phyloP scores from a whole-genome alignment of 1,140 invertebrate genomes.

The Eubasilissa regina region DNA sequence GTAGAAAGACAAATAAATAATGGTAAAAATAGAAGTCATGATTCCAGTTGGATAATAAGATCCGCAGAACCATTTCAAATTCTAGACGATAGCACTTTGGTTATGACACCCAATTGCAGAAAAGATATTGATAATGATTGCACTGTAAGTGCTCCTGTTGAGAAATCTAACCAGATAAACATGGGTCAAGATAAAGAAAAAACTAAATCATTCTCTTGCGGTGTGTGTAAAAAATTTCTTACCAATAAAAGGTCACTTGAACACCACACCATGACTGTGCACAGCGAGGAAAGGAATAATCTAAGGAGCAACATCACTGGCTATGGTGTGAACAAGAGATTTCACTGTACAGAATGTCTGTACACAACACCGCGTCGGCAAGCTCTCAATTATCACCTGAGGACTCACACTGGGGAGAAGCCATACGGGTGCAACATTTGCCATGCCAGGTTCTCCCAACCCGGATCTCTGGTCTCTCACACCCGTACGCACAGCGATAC shows the following conservation, averaged over 20 bases:
- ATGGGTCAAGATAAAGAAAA: background rate
- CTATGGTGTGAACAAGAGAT: conserved; percentile 63
- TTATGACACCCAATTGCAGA: background rate
- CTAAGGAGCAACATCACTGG: conserved; percentile 65
- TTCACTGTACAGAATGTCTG: conserved; percentile 67
- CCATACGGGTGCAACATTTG: conserved; percentile 73
- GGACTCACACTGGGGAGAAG: conserved; percentile 72
- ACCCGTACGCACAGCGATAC: conserved; percentile 68
- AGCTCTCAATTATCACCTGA: conserved; percentile 68
- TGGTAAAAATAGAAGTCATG: too few species aligned
- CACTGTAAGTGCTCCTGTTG: background rate
- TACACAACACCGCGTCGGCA: conserved; percentile 68
- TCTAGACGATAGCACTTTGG: too few species aligned
- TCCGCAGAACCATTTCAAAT: too few species aligned
- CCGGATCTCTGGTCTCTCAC: conserved; percentile 69
- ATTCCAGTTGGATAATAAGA: too few species aligned
- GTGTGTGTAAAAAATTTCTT: conserved; percentile 35
- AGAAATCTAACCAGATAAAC: background rate
- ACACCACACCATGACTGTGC: conserved; percentile 25
- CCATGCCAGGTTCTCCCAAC: conserved; percentile 74
- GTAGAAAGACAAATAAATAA: too few species aligned
- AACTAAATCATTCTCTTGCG: conserved; percentile 11
- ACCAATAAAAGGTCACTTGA: conserved; percentile 24
- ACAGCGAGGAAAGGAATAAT: conserved; percentile 61
- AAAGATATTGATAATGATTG: background rate